Percentiles rank a stretch among this genome's conserved stretches.
phyloP scores from a whole-genome alignment of 2,888 invertebrate genomes.

The Pteria penguin region DNA sequence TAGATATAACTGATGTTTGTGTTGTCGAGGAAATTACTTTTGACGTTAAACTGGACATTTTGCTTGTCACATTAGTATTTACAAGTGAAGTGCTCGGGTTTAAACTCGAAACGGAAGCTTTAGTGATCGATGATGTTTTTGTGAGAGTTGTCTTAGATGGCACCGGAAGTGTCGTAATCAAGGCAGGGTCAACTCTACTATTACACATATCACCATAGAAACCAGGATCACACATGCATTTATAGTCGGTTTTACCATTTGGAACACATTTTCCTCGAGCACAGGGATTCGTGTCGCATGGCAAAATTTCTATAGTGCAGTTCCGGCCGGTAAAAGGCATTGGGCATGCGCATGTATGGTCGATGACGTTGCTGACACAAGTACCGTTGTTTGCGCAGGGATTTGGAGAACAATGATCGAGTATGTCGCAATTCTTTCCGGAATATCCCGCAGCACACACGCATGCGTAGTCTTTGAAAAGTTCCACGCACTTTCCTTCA shows the following conservation, averaged over 20 bases:
- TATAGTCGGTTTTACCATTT: not conserved
- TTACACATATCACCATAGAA: conserved; percentile 23
- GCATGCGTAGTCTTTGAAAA: conserved; percentile 23
- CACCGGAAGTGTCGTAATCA: not conserved
- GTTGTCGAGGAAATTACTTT: not conserved
- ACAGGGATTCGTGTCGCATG: conserved; percentile 26
- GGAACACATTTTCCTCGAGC: conserved; percentile 16
- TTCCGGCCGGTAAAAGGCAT: conserved; percentile 14
- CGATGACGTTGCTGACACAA: conserved; percentile 22
- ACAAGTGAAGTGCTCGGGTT: not conserved
- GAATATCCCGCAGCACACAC: conserved; percentile 19
- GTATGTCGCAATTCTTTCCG: conserved; percentile 22
- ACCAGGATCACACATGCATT: conserved; percentile 27
- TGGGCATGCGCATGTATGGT: conserved; percentile 16
- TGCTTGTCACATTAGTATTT: not conserved
- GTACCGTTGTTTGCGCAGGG: conserved; percentile 28
- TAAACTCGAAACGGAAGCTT: not conserved
- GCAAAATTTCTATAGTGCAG: conserved; percentile 16
- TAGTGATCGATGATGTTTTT: not conserved
- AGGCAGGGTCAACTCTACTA: not conserved
- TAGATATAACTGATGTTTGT: not conserved
- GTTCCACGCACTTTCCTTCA: conserved; percentile 22
- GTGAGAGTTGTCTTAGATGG: not conserved
- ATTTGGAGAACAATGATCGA: conserved; percentile 14
- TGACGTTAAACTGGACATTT: not conserved